Evolutionary conservation across 2,113 vertebrate species (phyloP).

Genomic region (Cepphus grylle): DNA sequence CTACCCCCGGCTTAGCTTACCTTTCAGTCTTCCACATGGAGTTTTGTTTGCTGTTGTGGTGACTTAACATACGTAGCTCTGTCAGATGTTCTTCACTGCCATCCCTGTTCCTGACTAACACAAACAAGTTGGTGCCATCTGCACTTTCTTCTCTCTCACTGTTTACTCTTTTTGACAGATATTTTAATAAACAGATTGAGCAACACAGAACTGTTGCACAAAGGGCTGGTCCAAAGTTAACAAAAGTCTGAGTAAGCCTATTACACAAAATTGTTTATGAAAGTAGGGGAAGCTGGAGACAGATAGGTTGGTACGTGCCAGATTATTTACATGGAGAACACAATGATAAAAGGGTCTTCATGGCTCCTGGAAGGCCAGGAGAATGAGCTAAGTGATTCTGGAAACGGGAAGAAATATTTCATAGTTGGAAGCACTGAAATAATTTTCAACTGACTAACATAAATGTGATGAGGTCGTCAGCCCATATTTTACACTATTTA

Average conservation of each 20-base stretch:
- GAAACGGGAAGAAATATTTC: constrained; percentile 1
- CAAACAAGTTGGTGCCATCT: constrained; percentile 25
- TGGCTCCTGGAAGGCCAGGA: constrained; percentile 6
- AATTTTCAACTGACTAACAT: background rate
- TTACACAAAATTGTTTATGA: constrained; percentile 53
- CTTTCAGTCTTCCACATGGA: background rate
- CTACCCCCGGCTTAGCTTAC: background rate
- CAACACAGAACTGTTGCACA: constrained; percentile 11
- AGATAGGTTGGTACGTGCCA: background rate
- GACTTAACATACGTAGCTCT: background rate
- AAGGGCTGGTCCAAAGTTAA: constrained; percentile 7
- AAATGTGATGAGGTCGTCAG: background rate
- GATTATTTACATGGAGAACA: constrained; percentile 5
- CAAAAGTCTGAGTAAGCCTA: constrained; percentile 14
- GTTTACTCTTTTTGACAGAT: constrained; percentile 37
- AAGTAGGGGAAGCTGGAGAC: constrained; percentile 15
- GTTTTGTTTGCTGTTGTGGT: background rate
- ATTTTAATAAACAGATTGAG: constrained; percentile 40
- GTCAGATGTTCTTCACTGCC: background rate
- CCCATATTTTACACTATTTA: background rate
- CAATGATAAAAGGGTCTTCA: constrained; percentile 27
- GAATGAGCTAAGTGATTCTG: constrained; percentile 24
- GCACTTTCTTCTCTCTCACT: constrained; percentile 6
- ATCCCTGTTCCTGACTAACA: background rate
- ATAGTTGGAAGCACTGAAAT: background rate